These are phyloP conservation scores for Leptopterna dolabrata DNA, from an alignment of 2,888 invertebrate genomes.

Conservation along the genomic window DNA sequence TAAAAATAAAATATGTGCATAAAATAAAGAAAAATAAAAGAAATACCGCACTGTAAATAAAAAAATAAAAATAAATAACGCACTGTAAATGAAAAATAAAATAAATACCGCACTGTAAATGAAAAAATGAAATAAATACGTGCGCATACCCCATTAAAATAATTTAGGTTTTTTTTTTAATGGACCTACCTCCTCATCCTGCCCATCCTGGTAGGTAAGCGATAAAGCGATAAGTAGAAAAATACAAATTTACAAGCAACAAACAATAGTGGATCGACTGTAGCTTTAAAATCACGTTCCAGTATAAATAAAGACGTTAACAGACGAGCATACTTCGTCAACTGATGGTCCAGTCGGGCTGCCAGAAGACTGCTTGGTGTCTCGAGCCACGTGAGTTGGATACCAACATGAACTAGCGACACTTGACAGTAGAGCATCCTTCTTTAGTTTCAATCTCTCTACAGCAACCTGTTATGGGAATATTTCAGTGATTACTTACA, in stretches of 20 bases:
- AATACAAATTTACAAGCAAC: background rate
- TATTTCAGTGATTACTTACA: no score
- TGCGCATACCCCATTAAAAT: no score
- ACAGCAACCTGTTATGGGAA: constrained; percentile 49
- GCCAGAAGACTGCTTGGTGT: background rate
- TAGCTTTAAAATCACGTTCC: no score
- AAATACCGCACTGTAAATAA: no score
- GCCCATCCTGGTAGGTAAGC: background rate
- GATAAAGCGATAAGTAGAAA: background rate
- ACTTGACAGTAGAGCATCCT: constrained; percentile 55
- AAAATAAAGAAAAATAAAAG: no score
- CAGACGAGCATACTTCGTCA: background rate
- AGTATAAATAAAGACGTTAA: no score
- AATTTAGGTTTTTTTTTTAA: no score
- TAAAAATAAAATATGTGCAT: no score
- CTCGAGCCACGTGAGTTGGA: constrained; percentile 9
- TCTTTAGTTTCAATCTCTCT: constrained; percentile 53
- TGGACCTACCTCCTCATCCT: background rate
- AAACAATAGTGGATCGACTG: background rate
- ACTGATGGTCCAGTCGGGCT: background rate
- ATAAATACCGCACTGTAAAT: no score
- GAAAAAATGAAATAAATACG: no score
- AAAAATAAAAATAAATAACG: no score
- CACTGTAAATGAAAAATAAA: no score
- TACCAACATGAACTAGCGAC: constrained; percentile 56